A percentile compares a stretch with the other conserved stretches of the same genome.
Conservation (phyloP, 2,888 invertebrate species). For the Xestia ashworthii region DNA sequence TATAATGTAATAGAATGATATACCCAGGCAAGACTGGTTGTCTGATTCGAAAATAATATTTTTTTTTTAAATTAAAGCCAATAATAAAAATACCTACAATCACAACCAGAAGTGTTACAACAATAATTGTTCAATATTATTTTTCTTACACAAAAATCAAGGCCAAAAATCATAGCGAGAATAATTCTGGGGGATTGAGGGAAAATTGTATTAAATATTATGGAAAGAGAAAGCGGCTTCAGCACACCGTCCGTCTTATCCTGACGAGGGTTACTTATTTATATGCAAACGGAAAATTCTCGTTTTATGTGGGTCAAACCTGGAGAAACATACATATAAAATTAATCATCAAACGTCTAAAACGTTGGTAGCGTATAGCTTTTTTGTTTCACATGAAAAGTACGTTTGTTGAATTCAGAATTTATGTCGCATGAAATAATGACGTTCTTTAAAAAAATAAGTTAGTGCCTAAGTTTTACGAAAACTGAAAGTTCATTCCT, state of each 20-base stretch:
- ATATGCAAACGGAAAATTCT: constrained; percentile 73
- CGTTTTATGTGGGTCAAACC: constrained; percentile 59
- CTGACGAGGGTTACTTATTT: constrained; percentile 83
- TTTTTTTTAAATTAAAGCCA: neutral
- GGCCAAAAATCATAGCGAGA: constrained; percentile 12
- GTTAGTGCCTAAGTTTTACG: too few species aligned
- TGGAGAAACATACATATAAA: constrained; percentile 36
- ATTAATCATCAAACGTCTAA: constrained; percentile 18
- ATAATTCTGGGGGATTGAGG: constrained; percentile 51
- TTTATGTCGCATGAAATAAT: constrained; percentile 9
- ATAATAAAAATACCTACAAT: neutral
- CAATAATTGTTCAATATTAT: neutral
- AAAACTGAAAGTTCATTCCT: neutral
- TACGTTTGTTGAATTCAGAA: neutral
- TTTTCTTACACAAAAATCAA: constrained; percentile 26
- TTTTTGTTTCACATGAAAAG: neutral
- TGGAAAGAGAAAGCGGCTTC: constrained; percentile 69
- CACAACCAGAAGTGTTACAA: neutral
- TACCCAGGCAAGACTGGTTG: neutral
- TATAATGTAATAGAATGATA: neutral
- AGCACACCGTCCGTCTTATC: constrained; percentile 74
- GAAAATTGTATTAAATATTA: constrained; percentile 66
- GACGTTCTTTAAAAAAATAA: neutral
- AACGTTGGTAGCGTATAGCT: neutral
- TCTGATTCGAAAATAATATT: neutral